phyloP scores from a whole-genome alignment of 1,140 invertebrate genomes.

The Brachionus asplanchnoidis region DNA sequence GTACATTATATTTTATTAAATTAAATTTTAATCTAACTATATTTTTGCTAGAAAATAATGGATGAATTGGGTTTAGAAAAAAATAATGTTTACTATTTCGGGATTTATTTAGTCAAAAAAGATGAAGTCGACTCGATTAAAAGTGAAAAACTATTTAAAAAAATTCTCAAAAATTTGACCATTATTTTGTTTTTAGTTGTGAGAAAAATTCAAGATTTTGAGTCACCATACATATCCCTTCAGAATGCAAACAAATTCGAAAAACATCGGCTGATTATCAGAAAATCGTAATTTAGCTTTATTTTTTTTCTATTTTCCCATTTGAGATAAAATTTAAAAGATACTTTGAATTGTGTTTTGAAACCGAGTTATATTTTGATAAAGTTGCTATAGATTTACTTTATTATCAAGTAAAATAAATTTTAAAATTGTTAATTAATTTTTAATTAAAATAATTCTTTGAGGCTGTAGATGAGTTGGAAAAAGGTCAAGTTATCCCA shows the following conservation, averaged over 20 bases:
- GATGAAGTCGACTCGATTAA: constrained; percentile 65
- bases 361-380: constrained; percentile 73
- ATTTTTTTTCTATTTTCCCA: background rate
- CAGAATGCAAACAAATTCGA: constrained; percentile 60
- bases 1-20: constrained; percentile 51
- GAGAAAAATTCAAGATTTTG: constrained; percentile 85
- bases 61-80: constrained; percentile 68
- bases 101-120: constrained; percentile 74
- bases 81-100: constrained; percentile 77
- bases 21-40: background rate
- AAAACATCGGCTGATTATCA: constrained; percentile 53
- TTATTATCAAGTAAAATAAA: constrained; percentile 66
- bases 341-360: constrained; percentile 76
- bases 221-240: constrained; percentile 86
- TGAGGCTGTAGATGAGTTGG: constrained; percentile 10
- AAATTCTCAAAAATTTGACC: background rate
- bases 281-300: constrained; percentile 50
- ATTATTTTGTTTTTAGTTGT: constrained; percentile 50
- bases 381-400: constrained; percentile 75
- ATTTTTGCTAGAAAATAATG: constrained; percentile 64
- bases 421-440: background rate
- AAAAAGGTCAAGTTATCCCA: background rate
- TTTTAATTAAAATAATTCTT: background rate
- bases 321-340: constrained; percentile 1
- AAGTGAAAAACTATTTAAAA: background rate